Conservation (phyloP, 2,113 vertebrate genomes). For the Xiphophorus maculatus region DNA sequence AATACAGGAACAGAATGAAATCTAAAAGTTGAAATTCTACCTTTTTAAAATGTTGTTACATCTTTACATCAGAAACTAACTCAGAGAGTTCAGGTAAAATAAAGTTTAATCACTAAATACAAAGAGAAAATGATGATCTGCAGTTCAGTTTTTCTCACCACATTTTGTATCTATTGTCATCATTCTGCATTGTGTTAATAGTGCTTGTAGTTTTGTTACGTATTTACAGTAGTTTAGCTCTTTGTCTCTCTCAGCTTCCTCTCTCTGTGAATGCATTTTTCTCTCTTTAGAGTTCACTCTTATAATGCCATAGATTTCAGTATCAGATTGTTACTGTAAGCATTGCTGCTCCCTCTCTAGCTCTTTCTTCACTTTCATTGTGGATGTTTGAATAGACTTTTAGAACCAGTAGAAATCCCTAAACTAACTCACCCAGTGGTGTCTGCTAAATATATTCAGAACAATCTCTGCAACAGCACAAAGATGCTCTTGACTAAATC, state of each 20-base stretch:
- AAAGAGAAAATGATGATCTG: too few species aligned
- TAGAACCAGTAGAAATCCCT: slow-evolving; percentile 15
- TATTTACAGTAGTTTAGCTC: slow-evolving; percentile 36
- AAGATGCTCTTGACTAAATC: background rate
- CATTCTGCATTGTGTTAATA: slow-evolving; percentile 39
- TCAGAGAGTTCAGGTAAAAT: background rate
- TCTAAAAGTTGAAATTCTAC: too few species aligned
- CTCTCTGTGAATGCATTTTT: slow-evolving; percentile 32
- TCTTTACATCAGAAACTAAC: too few species aligned
- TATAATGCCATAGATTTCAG: slow-evolving; percentile 13
- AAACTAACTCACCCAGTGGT: slow-evolving; percentile 2
- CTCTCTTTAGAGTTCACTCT: slow-evolving; percentile 11
- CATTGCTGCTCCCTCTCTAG: slow-evolving; percentile 25
- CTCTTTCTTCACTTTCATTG: background rate
- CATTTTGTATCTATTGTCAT: slow-evolving; percentile 12
- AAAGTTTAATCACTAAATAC: too few species aligned
- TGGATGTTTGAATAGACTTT: slow-evolving; percentile 20
- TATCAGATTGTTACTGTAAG: slow-evolving; percentile 2
- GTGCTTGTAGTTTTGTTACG: slow-evolving; percentile 25
- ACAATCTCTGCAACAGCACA: slow-evolving; percentile 10
- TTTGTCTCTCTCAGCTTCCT: slow-evolving; percentile 38
- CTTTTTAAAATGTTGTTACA: too few species aligned
- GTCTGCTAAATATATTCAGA: slow-evolving; percentile 20
- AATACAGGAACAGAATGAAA: background rate
- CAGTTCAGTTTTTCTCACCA: background rate